Percentiles rank a stretch among this genome's conserved stretches.
Conservation (phyloP, 2,113 vertebrate genomes). For the Xenopus laevis region DNA sequence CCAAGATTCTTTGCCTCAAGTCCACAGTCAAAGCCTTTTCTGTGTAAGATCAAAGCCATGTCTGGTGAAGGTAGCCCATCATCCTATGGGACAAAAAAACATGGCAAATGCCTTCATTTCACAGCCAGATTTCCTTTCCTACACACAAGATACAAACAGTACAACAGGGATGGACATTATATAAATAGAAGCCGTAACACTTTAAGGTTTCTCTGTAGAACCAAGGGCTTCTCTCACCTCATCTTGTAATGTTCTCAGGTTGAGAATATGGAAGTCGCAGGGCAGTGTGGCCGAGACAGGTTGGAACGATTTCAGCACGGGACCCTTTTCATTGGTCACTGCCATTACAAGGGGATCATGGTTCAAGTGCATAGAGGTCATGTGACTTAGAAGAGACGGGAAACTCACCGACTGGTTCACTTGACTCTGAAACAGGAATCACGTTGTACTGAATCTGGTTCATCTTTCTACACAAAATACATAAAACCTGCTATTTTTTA, state of each 20-base stretch:
- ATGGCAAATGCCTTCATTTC: neutral
- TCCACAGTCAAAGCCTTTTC: conserved; percentile 89
- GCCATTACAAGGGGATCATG: conserved; percentile 77
- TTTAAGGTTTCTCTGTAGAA: too few relatives aligned
- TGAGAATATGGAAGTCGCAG: conserved; percentile 88
- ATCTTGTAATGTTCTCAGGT: conserved; percentile 81
- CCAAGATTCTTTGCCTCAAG: conserved; percentile 84
- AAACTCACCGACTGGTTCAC: conserved; percentile 73
- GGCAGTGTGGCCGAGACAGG: conserved; percentile 75
- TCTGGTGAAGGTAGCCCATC: conserved; percentile 70
- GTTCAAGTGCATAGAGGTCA: conserved; percentile 81
- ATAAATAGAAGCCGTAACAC: neutral
- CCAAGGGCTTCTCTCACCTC: conserved; percentile 68
- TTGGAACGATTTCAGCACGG: conserved; percentile 71
- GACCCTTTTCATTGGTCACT: conserved; percentile 61
- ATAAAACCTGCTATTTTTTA: too few relatives aligned
- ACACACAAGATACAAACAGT: neutral
- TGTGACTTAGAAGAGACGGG: conserved; percentile 89
- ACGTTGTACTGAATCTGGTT: too few relatives aligned
- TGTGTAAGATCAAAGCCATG: conserved; percentile 82
- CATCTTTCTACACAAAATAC: too few relatives aligned
- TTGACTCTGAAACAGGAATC: conserved; percentile 60
- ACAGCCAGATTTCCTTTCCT: neutral
- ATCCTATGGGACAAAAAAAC: conserved; percentile 59
- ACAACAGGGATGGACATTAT: too few relatives aligned